A percentile compares a stretch with the other conserved stretches of the same genome.
phyloP scores from a whole-genome alignment of 1,140 invertebrate species.

The Drosophila ercepeae region DNA sequence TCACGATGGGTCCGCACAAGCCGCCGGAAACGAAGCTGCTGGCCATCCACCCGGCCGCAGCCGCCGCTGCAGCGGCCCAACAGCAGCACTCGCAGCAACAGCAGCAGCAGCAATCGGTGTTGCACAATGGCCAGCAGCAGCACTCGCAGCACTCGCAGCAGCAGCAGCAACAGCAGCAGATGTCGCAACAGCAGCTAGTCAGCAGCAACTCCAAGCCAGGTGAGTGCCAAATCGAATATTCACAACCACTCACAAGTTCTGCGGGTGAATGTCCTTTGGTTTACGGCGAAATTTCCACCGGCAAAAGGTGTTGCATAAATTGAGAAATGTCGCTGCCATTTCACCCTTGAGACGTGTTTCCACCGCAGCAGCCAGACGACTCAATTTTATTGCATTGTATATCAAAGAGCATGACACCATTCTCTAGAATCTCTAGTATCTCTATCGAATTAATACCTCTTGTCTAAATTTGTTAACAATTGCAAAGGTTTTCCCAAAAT shows the following conservation, averaged over 20 bases:
- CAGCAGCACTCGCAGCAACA: conserved; percentile 62
- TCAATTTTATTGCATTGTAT: background rate
- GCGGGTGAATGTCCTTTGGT: conserved; percentile 30
- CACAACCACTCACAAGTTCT: background rate
- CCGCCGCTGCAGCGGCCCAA: conserved; percentile 70
- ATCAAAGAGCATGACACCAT: background rate
- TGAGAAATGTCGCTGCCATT: conserved; percentile 35
- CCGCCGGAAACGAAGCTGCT: conserved; percentile 83
- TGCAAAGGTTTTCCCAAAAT: background rate
- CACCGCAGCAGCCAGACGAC: conserved; percentile 9
- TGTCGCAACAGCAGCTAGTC: conserved; percentile 62
- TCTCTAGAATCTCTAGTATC: background rate
- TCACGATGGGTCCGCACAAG: conserved; percentile 83
- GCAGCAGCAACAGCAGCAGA: conserved; percentile 61
- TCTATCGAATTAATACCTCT: background rate
- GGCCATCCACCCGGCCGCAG: conserved; percentile 82
- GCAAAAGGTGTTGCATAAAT: conserved; percentile 44
- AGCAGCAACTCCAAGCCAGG: conserved; percentile 77
- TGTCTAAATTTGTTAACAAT: background rate
- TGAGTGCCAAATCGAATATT: conserved; percentile 46
- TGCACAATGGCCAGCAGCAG: conserved; percentile 80
- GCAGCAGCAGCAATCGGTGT: conserved; percentile 65
- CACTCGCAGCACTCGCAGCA: conserved; percentile 66
- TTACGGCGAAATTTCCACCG: conserved; percentile 15
- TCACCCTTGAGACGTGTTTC: conserved; percentile 29